Percentiles rank a stretch among this genome's conserved stretches.
phyloP scores from a whole-genome alignment of 2,113 vertebrate genomes.

The Pyrgilauda ruficollis region DNA sequence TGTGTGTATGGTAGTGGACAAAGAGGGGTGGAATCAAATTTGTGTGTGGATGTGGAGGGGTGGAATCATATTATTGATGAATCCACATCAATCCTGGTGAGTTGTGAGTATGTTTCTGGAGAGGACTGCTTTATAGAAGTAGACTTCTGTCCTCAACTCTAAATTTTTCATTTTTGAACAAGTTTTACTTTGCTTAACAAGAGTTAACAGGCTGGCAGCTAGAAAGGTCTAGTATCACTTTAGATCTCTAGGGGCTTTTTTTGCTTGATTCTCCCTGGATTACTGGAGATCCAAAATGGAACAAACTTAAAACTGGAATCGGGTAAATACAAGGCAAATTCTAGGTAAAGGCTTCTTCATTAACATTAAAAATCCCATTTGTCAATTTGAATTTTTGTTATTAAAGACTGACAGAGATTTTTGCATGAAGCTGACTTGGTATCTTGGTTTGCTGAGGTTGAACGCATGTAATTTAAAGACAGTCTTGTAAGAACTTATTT shows the following conservation, averaged over 20 bases:
- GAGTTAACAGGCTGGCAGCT: background rate
- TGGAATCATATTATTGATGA: background rate
- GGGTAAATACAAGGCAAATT: background rate
- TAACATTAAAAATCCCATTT: background rate
- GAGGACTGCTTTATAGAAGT: background rate
- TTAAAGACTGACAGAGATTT: background rate
- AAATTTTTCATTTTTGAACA: background rate
- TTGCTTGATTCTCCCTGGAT: background rate
- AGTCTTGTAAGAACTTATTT: background rate
- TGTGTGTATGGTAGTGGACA: background rate
- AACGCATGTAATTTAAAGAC: background rate
- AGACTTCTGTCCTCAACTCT: background rate
- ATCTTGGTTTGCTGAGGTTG: background rate
- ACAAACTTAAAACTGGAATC: background rate
- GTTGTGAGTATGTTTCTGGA: background rate
- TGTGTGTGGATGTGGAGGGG: rapidly evolving
- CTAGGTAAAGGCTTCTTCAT: background rate
- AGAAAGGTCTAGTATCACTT: background rate
- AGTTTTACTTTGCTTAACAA: background rate
- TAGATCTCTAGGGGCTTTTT: background rate
- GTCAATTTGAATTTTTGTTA: background rate
- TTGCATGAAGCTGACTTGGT: background rate
- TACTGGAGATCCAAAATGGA: background rate
- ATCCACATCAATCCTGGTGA: background rate
- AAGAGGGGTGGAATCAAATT: background rate